phyloP scores from a whole-genome alignment of 2,797 vertebrate species.

The Miichthys miiuy region DNA sequence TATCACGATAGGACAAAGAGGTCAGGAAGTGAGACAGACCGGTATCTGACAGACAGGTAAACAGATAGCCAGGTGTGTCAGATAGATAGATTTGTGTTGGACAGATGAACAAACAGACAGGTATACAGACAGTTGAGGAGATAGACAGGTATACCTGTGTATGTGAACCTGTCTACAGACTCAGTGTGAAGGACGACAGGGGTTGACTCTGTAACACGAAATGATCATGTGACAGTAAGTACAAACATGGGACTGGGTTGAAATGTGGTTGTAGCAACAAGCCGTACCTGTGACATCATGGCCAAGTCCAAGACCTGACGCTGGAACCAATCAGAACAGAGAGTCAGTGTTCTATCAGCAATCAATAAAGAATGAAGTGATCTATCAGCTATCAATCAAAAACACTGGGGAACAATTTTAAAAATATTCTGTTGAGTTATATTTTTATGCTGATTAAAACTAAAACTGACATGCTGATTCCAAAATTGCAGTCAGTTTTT shows the following conservation, averaged over 20 bases:
- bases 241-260: neutral
- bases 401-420: too few relatives aligned
- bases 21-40: neutral
- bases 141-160: slow-evolving; percentile 40
- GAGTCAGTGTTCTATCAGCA: neutral
- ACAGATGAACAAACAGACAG: neutral
- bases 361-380: neutral
- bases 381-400: neutral
- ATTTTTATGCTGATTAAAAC: too few relatives aligned
- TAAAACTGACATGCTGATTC: too few relatives aligned
- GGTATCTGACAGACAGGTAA: neutral
- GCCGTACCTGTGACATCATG: slow-evolving; percentile 75
- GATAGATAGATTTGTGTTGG: neutral
- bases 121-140: neutral
- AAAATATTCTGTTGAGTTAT: too few relatives aligned
- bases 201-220: slow-evolving; percentile 43
- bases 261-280: neutral
- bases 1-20: neutral
- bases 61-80: neutral
- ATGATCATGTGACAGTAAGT: slow-evolving; percentile 27
- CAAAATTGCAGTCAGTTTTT: too few relatives aligned
- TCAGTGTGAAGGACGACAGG: slow-evolving; percentile 45
- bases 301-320: slow-evolving; percentile 51
- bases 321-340: slow-evolving; percentile 61
- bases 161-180: slow-evolving; percentile 28